Percentiles rank a stretch among this genome's conserved stretches.
These are phyloP conservation scores for Eupithecia vulgata DNA, from an alignment of 2,888 invertebrate species.

Conservation along the genomic window DNA sequence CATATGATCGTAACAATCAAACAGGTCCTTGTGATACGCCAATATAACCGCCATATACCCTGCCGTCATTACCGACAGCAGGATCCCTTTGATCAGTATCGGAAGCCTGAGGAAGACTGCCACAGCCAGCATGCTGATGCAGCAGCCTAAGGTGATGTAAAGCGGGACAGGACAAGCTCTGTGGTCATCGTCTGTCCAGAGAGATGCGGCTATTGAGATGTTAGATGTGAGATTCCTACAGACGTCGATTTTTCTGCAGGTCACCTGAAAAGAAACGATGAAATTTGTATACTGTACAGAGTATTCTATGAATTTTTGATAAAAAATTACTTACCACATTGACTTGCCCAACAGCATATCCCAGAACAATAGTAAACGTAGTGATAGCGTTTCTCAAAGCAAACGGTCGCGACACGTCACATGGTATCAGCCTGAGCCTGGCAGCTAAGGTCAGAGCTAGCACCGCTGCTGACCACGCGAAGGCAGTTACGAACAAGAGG, in stretches of 20 bases:
- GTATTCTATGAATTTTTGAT: background rate
- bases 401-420: constrained; percentile 94
- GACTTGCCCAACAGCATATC: constrained; percentile 95
- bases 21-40: constrained; percentile 90
- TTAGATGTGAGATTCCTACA: constrained; percentile 76
- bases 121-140: constrained; percentile 92
- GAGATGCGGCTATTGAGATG: constrained; percentile 70
- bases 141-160: constrained; percentile 93
- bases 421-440: constrained; percentile 91
- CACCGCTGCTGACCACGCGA: constrained; percentile 95
- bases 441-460: constrained; percentile 93
- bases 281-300: background rate
- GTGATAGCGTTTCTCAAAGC: constrained; percentile 93
- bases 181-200: constrained; percentile 85
- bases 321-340: constrained; percentile 91
- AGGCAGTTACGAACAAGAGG: constrained; percentile 93
- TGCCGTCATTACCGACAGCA: constrained; percentile 90
- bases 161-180: constrained; percentile 93
- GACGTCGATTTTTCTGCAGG: constrained; percentile 73
- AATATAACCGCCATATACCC: constrained; percentile 92
- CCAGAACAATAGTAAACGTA: constrained; percentile 92
- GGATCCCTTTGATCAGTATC: constrained; percentile 90
- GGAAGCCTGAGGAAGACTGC: constrained; percentile 93
- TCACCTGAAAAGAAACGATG: constrained; percentile 63
- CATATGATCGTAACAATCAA: constrained; percentile 91